Evolutionary conservation across 1,140 invertebrate genomes (phyloP).

Genomic region (Maconellicoccus hirsutus): DNA sequence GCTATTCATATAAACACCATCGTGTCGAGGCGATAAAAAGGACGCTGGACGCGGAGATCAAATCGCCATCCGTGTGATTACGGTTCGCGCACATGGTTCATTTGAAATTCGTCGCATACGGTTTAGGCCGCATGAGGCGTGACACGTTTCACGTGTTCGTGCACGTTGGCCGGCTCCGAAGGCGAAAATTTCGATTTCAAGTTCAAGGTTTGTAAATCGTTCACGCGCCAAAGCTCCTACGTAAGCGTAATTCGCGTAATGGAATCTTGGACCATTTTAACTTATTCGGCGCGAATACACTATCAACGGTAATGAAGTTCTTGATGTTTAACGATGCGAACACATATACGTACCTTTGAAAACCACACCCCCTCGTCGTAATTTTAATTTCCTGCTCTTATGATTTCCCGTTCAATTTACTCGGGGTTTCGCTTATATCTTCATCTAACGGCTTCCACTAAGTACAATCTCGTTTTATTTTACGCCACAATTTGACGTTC

Average conservation of each 20-base stretch:
- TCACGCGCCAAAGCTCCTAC: neutral
- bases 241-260: constrained; percentile 1
- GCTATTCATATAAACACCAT: no score
- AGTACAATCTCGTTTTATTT: constrained; percentile 13
- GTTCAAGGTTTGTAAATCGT: neutral
- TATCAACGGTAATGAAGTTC: constrained; percentile 19
- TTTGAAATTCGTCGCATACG: no score
- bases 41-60: no score
- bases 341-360: constrained; percentile 16
- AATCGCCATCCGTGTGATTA: no score
- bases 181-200: neutral
- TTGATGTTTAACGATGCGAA: constrained; percentile 22
- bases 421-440: constrained; percentile 11
- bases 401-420: constrained; percentile 18
- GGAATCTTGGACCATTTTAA: constrained; percentile 4
- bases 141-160: no score
- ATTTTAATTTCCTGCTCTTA: constrained; percentile 19
- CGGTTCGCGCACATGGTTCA: no score
- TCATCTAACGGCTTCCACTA: neutral
- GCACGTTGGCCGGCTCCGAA: no score
- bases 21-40: no score
- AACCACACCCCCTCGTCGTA: neutral
- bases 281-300: neutral
- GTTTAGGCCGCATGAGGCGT: no score
- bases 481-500: constrained; percentile 7